Evolutionary conservation across 1,140 invertebrate genomes (phyloP).

Genomic region (Leptoteleia sp.): DNA sequence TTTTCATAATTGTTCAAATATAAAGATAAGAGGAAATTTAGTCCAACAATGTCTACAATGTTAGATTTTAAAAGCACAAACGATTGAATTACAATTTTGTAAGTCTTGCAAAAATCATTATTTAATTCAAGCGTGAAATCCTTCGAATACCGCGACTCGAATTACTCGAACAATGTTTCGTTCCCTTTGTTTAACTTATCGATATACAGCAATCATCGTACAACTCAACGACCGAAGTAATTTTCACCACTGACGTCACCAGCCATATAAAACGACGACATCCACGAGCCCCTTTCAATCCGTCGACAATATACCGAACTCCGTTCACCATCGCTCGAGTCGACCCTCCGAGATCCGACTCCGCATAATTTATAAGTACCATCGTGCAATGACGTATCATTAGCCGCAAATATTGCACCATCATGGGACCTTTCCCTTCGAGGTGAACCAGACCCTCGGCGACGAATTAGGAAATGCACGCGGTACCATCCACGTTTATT

Average conservation of each 20-base stretch:
- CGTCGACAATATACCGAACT: conserved; percentile 13
- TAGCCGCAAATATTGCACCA: conserved; percentile 26
- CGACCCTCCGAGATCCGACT: conserved; percentile 14
- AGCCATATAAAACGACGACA: conserved; percentile 2
- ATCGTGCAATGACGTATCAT: conserved; percentile 31
- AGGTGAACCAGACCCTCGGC: conserved; percentile 49
- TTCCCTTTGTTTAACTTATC: too few relatives aligned
- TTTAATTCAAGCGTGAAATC: too few relatives aligned
- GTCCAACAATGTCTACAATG: too few relatives aligned
- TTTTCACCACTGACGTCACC: conserved; percentile 24
- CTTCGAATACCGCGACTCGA: too few relatives aligned
- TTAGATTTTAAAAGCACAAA: too few relatives aligned
- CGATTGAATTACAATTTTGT: too few relatives aligned
- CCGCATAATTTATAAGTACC: conserved; percentile 31
- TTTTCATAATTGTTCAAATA: too few relatives aligned
- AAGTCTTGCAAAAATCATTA: too few relatives aligned
- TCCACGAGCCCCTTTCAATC: background rate
- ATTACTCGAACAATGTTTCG: too few relatives aligned
- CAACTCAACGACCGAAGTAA: background rate
- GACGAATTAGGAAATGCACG: conserved; percentile 55
- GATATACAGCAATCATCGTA: background rate
- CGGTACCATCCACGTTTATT: conserved; percentile 20
- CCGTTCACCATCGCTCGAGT: conserved; percentile 1
- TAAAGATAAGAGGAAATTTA: too few relatives aligned
- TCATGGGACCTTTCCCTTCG: conserved; percentile 16